Evolutionary conservation across 2,888 invertebrate genomes (phyloP).

Genomic region (Tenthredo distinguenda): DNA sequence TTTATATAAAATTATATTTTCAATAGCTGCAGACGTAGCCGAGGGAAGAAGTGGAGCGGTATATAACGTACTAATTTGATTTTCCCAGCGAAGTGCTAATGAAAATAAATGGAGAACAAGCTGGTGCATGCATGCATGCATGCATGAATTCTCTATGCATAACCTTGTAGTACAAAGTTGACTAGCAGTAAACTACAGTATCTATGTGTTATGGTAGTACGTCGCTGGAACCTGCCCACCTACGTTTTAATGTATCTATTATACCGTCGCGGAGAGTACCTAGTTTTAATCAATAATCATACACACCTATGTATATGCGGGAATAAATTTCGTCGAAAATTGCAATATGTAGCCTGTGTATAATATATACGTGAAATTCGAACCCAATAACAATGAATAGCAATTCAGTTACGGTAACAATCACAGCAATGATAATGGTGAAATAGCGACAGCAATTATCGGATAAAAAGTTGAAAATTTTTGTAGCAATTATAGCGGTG

Average conservation of each 20-base stretch:
- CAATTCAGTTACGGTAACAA: neutral
- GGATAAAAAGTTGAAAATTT: neutral
- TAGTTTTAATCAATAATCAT: constrained; percentile 13
- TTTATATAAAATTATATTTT: neutral
- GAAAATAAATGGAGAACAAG: constrained; percentile 37
- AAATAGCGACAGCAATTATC: neutral
- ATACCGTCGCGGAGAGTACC: neutral
- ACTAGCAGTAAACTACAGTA: constrained; percentile 9
- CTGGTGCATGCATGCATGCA: constrained; percentile 4
- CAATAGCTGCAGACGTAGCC: neutral
- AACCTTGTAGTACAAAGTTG: constrained; percentile 4
- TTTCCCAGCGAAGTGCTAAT: constrained; percentile 12
- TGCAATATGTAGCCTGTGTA: neutral
- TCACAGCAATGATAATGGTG: neutral
- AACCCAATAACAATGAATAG: neutral
- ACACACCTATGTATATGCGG: neutral
- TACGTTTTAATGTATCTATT: neutral
- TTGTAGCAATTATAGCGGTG: neutral
- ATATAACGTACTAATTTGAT: constrained; percentile 15
- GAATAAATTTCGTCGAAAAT: neutral
- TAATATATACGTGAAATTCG: neutral
- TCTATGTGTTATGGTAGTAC: neutral
- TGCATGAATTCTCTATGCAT: neutral
- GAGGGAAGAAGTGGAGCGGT: neutral
- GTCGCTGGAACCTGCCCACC: neutral